A percentile compares a stretch with the other conserved stretches of the same genome.
Evolutionary conservation across 2,797 vertebrate genomes (phyloP).

Genomic region (Dermochelys coriacea): DNA sequence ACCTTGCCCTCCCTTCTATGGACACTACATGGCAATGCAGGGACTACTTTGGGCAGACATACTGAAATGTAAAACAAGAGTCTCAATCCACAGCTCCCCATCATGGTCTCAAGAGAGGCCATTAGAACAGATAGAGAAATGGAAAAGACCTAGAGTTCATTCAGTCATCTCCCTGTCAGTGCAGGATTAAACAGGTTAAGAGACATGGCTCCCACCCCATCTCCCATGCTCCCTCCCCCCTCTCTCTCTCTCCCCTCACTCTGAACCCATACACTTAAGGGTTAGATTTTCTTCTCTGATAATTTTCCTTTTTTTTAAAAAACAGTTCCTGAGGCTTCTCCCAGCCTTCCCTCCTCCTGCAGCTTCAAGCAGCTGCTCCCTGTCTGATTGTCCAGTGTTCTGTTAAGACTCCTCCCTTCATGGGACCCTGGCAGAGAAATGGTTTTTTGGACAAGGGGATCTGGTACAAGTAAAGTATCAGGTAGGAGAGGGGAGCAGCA

Average conservation of each 20-base stretch:
- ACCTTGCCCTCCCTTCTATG: slow-evolving; percentile 14
- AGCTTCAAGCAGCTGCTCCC: slow-evolving; percentile 49
- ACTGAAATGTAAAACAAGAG: slow-evolving; percentile 54
- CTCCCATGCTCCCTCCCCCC: slow-evolving; percentile 14
- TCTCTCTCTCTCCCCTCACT: neutral
- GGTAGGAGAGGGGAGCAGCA: slow-evolving; percentile 75
- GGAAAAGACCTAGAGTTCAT: slow-evolving; percentile 25
- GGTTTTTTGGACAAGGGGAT: slow-evolving; percentile 68
- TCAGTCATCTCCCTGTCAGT: neutral
- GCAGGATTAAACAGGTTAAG: slow-evolving; percentile 17
- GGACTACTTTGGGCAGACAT: slow-evolving; percentile 40
- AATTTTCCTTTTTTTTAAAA: neutral
- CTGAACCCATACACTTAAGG: neutral
- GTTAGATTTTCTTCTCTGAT: neutral
- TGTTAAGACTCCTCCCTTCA: slow-evolving; percentile 68
- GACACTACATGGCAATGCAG: neutral
- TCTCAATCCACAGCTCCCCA: slow-evolving; percentile 59
- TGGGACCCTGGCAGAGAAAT: slow-evolving; percentile 70
- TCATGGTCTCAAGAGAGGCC: neutral
- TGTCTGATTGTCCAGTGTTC: slow-evolving; percentile 26
- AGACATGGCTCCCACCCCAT: neutral
- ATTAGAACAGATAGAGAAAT: slow-evolving; percentile 13
- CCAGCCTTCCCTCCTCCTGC: neutral
- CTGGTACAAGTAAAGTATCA: slow-evolving; percentile 52
- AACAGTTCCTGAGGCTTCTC: slow-evolving; percentile 23